phyloP scores from a whole-genome alignment of 2,888 invertebrate genomes.

The Lithophane semibrunnea region DNA sequence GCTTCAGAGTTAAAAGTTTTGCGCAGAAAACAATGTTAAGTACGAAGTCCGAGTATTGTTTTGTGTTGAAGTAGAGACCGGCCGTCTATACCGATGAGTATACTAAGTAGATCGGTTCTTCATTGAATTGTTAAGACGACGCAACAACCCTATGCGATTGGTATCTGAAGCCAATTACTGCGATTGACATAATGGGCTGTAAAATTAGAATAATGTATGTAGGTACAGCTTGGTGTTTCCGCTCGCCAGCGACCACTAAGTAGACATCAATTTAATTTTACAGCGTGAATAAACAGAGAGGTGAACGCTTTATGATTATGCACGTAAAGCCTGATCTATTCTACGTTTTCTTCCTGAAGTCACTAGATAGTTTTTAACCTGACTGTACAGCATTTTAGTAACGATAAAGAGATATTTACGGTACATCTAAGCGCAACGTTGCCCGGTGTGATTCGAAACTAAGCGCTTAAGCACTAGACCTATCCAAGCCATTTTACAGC shows the following conservation, averaged over 20 bases:
- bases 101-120: conserved; percentile 17
- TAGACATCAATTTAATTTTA: conserved; percentile 53
- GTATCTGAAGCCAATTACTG: conserved; percentile 37
- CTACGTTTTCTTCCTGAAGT: not conserved
- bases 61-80: conserved; percentile 30
- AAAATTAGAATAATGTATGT: conserved; percentile 46
- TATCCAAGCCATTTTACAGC: conserved; percentile 45
- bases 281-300: conserved; percentile 24
- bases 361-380: not conserved
- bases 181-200: conserved; percentile 30
- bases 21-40: conserved; percentile 41
- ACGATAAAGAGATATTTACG: conserved; percentile 33
- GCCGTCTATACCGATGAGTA: conserved; percentile 7
- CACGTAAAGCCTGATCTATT: conserved; percentile 33
- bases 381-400: conserved; percentile 1
- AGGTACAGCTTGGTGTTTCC: conserved; percentile 27
- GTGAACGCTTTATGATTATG: conserved; percentile 29
- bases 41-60: conserved; percentile 33
- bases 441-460: conserved; percentile 45
- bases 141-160: conserved; percentile 16
- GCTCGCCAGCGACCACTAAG: conserved; percentile 29
- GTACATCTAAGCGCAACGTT: conserved; percentile 26
- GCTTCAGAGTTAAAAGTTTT: conserved; percentile 39
- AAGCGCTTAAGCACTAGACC: conserved; percentile 46
- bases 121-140: conserved; percentile 21